Evolutionary conservation across 2,888 invertebrate genomes (phyloP).

Genomic region (Julus scandinavius): DNA sequence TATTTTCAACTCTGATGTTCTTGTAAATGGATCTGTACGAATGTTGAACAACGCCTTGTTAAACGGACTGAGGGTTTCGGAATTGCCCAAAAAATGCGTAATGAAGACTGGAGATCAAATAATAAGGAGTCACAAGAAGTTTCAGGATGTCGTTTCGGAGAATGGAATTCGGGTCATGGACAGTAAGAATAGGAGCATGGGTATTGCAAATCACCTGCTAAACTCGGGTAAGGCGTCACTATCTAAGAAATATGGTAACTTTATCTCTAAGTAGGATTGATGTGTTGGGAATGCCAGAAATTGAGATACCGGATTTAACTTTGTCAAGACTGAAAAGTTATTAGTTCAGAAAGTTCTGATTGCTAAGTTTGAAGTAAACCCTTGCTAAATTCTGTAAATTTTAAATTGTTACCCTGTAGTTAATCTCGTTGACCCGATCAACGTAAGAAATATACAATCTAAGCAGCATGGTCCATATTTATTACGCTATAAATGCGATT

Average conservation of each 20-base stretch:
- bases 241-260: not conserved
- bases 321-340: too few species aligned
- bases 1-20: not conserved
- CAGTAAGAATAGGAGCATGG: not conserved
- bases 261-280: not conserved
- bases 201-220: conserved; percentile 1
- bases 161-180: not conserved
- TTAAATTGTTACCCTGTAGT: too few species aligned
- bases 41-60: not conserved
- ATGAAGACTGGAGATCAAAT: conserved; percentile 50
- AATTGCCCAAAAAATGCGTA: conserved; percentile 47
- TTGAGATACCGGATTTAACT: too few species aligned
- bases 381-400: too few species aligned
- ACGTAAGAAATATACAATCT: too few species aligned
- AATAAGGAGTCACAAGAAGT: conserved; percentile 30
- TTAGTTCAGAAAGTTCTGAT: too few species aligned
- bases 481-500: too few species aligned
- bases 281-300: not conserved
- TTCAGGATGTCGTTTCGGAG: not conserved
- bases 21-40: not conserved
- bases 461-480: too few species aligned
- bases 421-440: too few species aligned
- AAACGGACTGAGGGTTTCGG: conserved; percentile 48
- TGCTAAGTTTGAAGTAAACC: too few species aligned
- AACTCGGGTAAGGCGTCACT: not conserved